phyloP scores from a whole-genome alignment of 2,888 invertebrate genomes.

The Homarus gammarus region DNA sequence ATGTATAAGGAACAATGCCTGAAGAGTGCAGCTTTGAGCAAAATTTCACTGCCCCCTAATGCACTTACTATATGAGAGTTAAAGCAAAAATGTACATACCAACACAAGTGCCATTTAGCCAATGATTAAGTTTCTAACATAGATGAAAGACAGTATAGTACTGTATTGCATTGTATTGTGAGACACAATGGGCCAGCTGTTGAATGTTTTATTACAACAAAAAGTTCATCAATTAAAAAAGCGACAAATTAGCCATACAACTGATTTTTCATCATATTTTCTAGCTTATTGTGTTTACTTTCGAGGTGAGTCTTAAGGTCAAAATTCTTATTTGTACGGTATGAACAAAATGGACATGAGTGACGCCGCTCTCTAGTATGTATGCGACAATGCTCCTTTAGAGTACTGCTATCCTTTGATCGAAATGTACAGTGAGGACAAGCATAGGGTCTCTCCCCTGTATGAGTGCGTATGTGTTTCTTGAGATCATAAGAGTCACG shows the following conservation, averaged over 20 bases:
- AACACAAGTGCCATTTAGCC: too few species aligned
- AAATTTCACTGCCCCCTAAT: too few species aligned
- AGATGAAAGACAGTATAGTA: too few species aligned
- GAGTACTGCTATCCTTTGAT: slow-evolving; percentile 42
- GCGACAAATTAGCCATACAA: neutral
- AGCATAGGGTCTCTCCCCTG: slow-evolving; percentile 50
- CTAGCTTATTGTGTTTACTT: slow-evolving; percentile 6
- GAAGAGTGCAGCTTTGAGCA: too few species aligned
- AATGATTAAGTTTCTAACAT: too few species aligned
- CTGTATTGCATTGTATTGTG: too few species aligned
- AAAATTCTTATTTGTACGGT: slow-evolving; percentile 17
- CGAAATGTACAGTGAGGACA: slow-evolving; percentile 48
- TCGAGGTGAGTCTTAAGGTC: slow-evolving; percentile 23
- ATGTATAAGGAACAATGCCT: too few species aligned
- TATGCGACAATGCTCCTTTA: slow-evolving; percentile 34
- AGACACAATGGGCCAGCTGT: too few species aligned
- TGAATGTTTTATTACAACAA: too few species aligned
- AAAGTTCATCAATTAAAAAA: neutral
- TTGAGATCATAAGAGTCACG: slow-evolving; percentile 49
- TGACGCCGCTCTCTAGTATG: slow-evolving; percentile 32
- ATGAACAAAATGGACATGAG: slow-evolving; percentile 36
- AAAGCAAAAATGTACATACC: too few species aligned
- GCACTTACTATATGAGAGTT: too few species aligned
- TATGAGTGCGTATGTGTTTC: slow-evolving; percentile 59
- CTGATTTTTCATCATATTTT: neutral